phyloP scores from a whole-genome alignment of 2,888 invertebrate species.

The Odontothrips loti region DNA sequence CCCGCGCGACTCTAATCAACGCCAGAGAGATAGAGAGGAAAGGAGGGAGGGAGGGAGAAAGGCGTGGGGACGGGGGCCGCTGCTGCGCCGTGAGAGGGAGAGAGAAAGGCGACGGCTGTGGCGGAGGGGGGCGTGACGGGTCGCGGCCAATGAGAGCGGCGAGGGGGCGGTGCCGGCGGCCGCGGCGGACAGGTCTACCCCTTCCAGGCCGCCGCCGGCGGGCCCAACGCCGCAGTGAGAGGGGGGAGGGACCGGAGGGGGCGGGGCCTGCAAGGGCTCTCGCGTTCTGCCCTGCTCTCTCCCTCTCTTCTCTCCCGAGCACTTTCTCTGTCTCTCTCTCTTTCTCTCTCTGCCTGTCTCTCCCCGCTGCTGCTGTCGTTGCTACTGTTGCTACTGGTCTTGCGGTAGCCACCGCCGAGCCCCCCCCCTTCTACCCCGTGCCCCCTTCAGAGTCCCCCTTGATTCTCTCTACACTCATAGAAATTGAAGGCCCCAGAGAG shows the following conservation, averaged over 20 bases:
- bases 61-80: neutral
- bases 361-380: too few relatives aligned
- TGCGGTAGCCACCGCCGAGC: neutral
- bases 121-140: neutral
- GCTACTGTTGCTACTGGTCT: constrained; percentile 28
- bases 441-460: constrained; percentile 21
- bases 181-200: constrained; percentile 23
- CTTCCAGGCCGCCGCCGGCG: constrained; percentile 9
- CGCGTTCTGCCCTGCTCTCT: neutral
- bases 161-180: constrained; percentile 30
- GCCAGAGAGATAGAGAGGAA: neutral
- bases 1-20: constrained; percentile 15
- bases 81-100: neutral
- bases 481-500: too few relatives aligned
- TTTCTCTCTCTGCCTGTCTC: neutral
- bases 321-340: neutral
- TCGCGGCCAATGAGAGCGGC: neutral
- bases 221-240: constrained; percentile 27
- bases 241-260: constrained; percentile 26
- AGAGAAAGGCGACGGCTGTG: neutral
- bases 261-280: neutral
- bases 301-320: neutral
- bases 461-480: too few relatives aligned
- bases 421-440: constrained; percentile 27
- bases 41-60: neutral